Conservation (phyloP, 2,888 invertebrate genomes). For the Pterostichus madidus region DNA sequence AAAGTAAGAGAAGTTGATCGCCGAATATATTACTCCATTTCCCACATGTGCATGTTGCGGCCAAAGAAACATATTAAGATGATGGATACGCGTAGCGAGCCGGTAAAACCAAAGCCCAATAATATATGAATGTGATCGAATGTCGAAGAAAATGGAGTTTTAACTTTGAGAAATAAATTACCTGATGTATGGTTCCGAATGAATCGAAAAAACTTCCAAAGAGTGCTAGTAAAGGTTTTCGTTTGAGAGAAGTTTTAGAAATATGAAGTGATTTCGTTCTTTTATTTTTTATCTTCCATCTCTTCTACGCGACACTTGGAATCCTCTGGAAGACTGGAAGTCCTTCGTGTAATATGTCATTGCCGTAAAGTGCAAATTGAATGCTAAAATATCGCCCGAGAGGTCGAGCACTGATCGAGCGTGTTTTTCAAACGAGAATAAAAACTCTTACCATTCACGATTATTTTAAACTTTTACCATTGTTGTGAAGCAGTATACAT, state of each 20-base stretch:
- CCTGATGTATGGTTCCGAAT: conserved; percentile 56
- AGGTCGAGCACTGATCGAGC: neutral
- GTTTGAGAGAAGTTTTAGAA: conserved; percentile 53
- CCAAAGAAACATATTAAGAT: conserved; percentile 41
- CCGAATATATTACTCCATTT: neutral
- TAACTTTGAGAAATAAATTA: conserved; percentile 57
- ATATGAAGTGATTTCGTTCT: conserved; percentile 55
- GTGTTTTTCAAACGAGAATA: conserved; percentile 1
- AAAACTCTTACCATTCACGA: neutral
- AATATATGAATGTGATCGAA: conserved; percentile 54
- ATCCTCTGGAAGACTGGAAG: conserved; percentile 2
- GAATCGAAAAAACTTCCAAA: conserved; percentile 39
- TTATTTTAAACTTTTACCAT: too few relatives aligned
- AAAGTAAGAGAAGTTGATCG: neutral
- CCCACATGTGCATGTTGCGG: neutral
- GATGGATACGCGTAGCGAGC: conserved; percentile 26
- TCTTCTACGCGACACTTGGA: conserved; percentile 16
- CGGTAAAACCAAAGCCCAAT: conserved; percentile 22
- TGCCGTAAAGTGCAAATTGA: conserved; percentile 52
- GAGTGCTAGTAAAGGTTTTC: conserved; percentile 35
- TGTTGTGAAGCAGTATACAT: too few relatives aligned
- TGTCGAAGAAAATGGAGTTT: conserved; percentile 58
- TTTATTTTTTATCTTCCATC: conserved; percentile 55
- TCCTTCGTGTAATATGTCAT: conserved; percentile 43
- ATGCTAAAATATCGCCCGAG: conserved; percentile 42